A percentile compares a stretch with the other conserved stretches of the same genome.
These are phyloP conservation scores for Misgurnus mizolepis DNA, from an alignment of 2,113 vertebrate species.

Conservation along the genomic window DNA sequence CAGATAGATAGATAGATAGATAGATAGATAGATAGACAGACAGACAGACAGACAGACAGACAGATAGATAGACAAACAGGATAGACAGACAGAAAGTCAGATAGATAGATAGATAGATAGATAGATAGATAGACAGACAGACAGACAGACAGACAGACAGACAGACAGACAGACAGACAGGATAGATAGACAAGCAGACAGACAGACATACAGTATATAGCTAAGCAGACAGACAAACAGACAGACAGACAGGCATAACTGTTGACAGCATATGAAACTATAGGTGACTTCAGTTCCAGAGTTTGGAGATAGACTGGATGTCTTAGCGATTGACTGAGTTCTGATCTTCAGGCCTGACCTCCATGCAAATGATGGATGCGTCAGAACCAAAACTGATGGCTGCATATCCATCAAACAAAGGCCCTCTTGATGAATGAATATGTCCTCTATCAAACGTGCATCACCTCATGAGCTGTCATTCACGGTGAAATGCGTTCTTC, in stretches of 20 bases:
- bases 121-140: too few species aligned
- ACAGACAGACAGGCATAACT: not conserved
- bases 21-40: too few species aligned
- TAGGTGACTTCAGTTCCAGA: constrained; percentile 42
- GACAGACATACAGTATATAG: too few species aligned
- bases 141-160: too few species aligned
- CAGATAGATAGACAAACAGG: too few species aligned
- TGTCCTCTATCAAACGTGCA: constrained; percentile 75
- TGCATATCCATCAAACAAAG: constrained; percentile 72
- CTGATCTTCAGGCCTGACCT: constrained; percentile 78
- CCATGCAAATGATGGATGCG: constrained; percentile 70
- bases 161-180: too few species aligned
- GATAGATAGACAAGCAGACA: too few species aligned
- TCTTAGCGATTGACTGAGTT: constrained; percentile 59
- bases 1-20: too few species aligned
- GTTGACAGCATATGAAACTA: constrained; percentile 40
- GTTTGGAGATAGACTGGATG: constrained; percentile 28
- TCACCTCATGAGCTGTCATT: constrained; percentile 74
- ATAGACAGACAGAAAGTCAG: too few species aligned
- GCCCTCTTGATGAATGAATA: constrained; percentile 73
- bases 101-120: too few species aligned
- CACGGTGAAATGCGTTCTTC: constrained; percentile 68
- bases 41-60: too few species aligned
- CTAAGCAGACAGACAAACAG: too few species aligned
- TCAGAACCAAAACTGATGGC: constrained; percentile 62